Evolutionary conservation across 2,113 vertebrate species (phyloP).

Genomic region (Casuarius casuarius): DNA sequence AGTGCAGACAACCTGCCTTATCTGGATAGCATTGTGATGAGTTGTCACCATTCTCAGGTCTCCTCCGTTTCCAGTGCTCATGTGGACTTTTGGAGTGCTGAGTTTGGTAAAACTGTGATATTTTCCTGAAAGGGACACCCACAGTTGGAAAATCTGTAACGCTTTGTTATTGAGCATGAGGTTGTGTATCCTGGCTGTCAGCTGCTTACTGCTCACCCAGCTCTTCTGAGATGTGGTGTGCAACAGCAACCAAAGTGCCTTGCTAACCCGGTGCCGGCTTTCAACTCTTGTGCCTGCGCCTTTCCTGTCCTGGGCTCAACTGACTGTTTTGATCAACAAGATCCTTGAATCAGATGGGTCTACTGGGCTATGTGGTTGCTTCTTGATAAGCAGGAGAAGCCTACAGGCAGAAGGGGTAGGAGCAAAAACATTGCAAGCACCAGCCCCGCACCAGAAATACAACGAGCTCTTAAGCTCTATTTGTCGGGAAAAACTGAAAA

Average conservation of each 20-base stretch:
- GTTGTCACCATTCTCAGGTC: background rate
- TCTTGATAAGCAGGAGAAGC: background rate
- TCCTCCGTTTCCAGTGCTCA: background rate
- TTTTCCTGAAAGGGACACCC: background rate
- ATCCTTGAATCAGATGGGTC: background rate
- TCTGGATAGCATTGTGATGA: background rate
- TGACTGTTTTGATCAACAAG: background rate
- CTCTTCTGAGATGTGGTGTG: fast-evolving
- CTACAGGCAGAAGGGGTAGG: background rate
- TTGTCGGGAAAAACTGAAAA: background rate
- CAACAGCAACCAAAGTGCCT: background rate
- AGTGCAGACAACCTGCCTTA: background rate
- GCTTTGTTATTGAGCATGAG: background rate
- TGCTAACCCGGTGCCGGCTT: background rate
- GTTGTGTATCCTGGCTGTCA: background rate
- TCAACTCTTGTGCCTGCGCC: background rate
- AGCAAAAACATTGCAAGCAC: background rate
- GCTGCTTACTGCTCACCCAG: too few species aligned
- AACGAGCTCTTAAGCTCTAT: background rate
- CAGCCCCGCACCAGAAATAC: background rate
- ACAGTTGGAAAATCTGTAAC: background rate
- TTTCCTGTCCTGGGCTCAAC: background rate
- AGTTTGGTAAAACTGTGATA: background rate
- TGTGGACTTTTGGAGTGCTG: background rate
- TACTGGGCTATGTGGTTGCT: background rate